Conservation (phyloP, 2,797 vertebrate species). For the Neosilurus hyrtlii region DNA sequence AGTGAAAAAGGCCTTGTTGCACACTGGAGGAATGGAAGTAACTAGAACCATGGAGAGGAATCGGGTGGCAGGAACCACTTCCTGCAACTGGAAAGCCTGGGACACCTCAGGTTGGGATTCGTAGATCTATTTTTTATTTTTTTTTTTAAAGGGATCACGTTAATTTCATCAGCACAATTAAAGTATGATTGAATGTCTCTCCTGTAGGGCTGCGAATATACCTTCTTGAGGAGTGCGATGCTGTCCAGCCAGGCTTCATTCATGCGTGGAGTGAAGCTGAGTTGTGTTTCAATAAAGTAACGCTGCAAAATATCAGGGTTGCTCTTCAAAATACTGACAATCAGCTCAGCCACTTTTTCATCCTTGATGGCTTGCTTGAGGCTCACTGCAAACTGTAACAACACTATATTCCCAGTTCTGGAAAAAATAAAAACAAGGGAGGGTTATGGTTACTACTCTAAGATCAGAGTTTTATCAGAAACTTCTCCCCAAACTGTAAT, state of each 20-base stretch:
- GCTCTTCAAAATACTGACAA: constrained; percentile 81
- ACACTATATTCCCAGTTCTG: constrained; percentile 85
- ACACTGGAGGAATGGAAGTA: constrained; percentile 85
- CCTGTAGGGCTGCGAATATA: constrained; percentile 52
- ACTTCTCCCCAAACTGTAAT: too few relatives aligned
- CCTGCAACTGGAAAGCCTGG: constrained; percentile 75
- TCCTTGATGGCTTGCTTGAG: constrained; percentile 87
- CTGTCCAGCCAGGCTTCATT: constrained; percentile 87
- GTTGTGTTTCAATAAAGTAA: constrained; percentile 87
- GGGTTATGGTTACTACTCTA: neutral
- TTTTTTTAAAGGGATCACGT: neutral
- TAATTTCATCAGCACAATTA: neutral
- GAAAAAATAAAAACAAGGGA: neutral
- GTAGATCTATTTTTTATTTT: constrained; percentile 78
- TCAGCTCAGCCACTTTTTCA: constrained; percentile 81
- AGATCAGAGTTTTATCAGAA: too few relatives aligned
- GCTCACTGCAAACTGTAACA: constrained; percentile 87
- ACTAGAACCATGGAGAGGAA: constrained; percentile 88
- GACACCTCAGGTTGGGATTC: constrained; percentile 86
- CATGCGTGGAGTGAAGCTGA: constrained; percentile 83
- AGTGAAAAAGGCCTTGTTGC: constrained; percentile 88
- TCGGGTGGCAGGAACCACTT: constrained; percentile 80
- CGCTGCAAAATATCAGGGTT: constrained; percentile 86
- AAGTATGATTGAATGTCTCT: neutral
- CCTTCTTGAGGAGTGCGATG: constrained; percentile 86